Conservation (phyloP, 2,888 invertebrate species). For the Melieria crassipennis region DNA sequence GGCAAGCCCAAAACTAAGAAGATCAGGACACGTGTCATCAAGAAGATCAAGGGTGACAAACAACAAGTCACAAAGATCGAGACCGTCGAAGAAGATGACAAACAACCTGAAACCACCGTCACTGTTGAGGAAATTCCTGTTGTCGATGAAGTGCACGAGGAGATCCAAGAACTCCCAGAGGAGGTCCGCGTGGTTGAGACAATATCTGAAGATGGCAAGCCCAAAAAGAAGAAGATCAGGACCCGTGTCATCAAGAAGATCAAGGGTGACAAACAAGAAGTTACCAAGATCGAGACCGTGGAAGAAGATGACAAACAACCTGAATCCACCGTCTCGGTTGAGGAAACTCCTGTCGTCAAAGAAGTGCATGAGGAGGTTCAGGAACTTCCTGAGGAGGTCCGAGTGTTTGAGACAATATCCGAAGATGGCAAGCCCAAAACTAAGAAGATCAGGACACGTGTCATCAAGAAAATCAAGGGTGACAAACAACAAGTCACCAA, state of each 20-base stretch:
- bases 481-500: slow-evolving; percentile 40
- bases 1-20: slow-evolving; percentile 37
- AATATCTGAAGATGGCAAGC: slow-evolving; percentile 38
- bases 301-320: slow-evolving; percentile 40
- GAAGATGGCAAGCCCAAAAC: slow-evolving; percentile 38
- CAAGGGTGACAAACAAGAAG: slow-evolving; percentile 41
- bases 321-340: slow-evolving; percentile 37
- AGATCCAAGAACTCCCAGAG: slow-evolving; percentile 36
- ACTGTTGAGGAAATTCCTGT: slow-evolving; percentile 38
- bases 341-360: slow-evolving; percentile 31
- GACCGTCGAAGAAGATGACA: slow-evolving; percentile 41
- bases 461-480: slow-evolving; percentile 38
- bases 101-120: slow-evolving; percentile 37
- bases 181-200: slow-evolving; percentile 39
- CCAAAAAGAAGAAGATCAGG: slow-evolving; percentile 37
- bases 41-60: slow-evolving; percentile 38
- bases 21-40: slow-evolving; percentile 31
- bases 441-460: slow-evolving; percentile 34
- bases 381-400: slow-evolving; percentile 39
- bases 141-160: slow-evolving; percentile 31
- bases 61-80: slow-evolving; percentile 41
- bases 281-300: slow-evolving; percentile 40
- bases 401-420: slow-evolving; percentile 36
- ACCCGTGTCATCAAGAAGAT: slow-evolving; percentile 40
- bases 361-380: slow-evolving; percentile 28